phyloP scores from a whole-genome alignment of 2,797 vertebrate genomes.

The Liasis olivaceus region DNA sequence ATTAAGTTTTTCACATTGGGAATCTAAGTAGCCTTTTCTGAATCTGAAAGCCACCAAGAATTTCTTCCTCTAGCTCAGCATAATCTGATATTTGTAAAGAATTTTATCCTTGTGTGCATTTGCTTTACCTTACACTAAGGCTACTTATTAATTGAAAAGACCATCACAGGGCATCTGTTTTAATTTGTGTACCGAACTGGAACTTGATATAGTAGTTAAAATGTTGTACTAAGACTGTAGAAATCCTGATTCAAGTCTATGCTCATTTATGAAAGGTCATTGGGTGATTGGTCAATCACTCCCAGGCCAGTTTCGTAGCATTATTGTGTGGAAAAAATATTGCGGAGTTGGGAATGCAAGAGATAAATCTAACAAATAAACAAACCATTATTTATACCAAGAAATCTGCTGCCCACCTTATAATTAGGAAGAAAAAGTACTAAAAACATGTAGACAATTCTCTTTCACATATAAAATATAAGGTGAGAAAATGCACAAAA shows the following conservation, averaged over 20 bases:
- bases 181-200: not conserved
- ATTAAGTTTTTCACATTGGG: not conserved
- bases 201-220: not conserved
- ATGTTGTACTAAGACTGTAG: not conserved
- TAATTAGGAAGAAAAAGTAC: not conserved
- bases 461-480: not conserved
- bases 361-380: not conserved
- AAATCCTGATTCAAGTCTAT: not conserved
- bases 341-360: not conserved
- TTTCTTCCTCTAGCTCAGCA: not conserved
- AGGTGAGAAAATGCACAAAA: not conserved
- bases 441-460: not conserved
- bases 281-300: not conserved
- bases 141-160: not conserved
- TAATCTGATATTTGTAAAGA: not conserved
- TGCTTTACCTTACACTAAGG: not conserved
- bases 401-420: not conserved
- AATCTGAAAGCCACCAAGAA: not conserved
- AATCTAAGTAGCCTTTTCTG: not conserved
- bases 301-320: not conserved
- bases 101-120: not conserved
- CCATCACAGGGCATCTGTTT: not conserved
- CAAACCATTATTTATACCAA: not conserved
- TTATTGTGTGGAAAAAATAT: not conserved
- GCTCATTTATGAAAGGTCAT: not conserved